Percentiles rank a stretch among this genome's conserved stretches.
phyloP scores from a whole-genome alignment of 2,113 vertebrate genomes.

The Grammomys surdaster region DNA sequence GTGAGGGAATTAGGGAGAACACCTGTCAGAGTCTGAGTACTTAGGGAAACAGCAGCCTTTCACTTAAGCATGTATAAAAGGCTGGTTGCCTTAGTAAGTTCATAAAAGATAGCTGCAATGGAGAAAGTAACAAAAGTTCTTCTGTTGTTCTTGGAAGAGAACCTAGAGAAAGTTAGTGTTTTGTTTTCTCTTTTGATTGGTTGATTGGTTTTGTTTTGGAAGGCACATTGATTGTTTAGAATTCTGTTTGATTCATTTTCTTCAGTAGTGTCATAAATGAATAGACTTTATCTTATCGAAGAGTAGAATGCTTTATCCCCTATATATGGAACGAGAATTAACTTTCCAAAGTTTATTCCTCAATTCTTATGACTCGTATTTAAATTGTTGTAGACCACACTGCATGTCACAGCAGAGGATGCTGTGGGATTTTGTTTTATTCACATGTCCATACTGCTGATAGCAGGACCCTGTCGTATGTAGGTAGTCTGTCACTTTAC shows the following conservation, averaged over 20 bases:
- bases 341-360: neutral
- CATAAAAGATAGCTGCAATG: constrained; percentile 29
- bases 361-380: constrained; percentile 16
- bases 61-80: constrained; percentile 1
- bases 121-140: constrained; percentile 64
- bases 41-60: constrained; percentile 58
- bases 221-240: constrained; percentile 35
- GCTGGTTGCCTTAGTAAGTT: constrained; percentile 44
- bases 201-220: neutral
- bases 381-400: neutral
- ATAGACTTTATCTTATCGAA: constrained; percentile 34
- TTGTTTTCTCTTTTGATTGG: neutral
- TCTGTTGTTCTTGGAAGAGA: constrained; percentile 59
- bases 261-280: neutral
- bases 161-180: constrained; percentile 4
- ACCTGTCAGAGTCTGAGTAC: constrained; percentile 23
- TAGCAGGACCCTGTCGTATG: neutral
- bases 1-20: neutral
- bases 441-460: neutral
- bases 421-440: neutral
- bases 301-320: neutral
- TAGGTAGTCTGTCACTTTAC: neutral
- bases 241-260: constrained; percentile 11
- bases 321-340: constrained; percentile 44
- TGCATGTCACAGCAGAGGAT: neutral